phyloP scores from a whole-genome alignment of 2,797 vertebrate species.

The Karalla daura region DNA sequence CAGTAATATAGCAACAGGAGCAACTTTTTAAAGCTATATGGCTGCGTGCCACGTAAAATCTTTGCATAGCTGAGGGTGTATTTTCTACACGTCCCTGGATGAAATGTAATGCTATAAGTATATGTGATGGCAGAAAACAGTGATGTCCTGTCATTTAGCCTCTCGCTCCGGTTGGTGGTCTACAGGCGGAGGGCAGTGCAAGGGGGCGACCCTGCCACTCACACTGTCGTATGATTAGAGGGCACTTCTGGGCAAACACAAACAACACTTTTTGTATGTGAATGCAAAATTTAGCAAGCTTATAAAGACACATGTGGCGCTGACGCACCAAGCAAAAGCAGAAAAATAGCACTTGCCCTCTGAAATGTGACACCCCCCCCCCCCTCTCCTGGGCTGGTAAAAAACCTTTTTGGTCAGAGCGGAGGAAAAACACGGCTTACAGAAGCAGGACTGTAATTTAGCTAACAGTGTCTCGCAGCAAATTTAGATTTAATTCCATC shows the following conservation, averaged over 20 bases:
- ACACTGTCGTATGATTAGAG: constrained; percentile 55
- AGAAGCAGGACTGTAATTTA: constrained; percentile 81
- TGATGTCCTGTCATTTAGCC: constrained; percentile 42
- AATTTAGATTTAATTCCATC: constrained; percentile 84
- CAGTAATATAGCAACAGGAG: background rate
- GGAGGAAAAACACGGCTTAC: constrained; percentile 64
- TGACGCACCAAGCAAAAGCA: constrained; percentile 51
- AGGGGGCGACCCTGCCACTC: constrained; percentile 25
- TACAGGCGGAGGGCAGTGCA: constrained; percentile 13
- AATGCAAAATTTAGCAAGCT: constrained; percentile 66
- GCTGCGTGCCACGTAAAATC: constrained; percentile 18
- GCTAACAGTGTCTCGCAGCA: constrained; percentile 66
- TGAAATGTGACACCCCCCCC: constrained; percentile 60
- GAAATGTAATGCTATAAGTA: background rate
- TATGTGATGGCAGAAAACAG: constrained; percentile 15
- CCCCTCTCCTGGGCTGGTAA: constrained; percentile 65
- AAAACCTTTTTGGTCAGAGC: constrained; percentile 58
- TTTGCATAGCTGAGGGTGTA: background rate
- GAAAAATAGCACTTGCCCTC: constrained; percentile 50
- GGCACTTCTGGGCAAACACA: constrained; percentile 45
- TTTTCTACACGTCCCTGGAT: background rate
- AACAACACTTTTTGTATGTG: constrained; percentile 57
- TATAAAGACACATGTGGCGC: constrained; percentile 64
- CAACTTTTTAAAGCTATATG: background rate
- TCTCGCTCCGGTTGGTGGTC: constrained; percentile 29